Percentiles rank a stretch among this genome's conserved stretches.
Evolutionary conservation across 2,113 vertebrate species (phyloP).

Genomic region (Vidua chalybeata): DNA sequence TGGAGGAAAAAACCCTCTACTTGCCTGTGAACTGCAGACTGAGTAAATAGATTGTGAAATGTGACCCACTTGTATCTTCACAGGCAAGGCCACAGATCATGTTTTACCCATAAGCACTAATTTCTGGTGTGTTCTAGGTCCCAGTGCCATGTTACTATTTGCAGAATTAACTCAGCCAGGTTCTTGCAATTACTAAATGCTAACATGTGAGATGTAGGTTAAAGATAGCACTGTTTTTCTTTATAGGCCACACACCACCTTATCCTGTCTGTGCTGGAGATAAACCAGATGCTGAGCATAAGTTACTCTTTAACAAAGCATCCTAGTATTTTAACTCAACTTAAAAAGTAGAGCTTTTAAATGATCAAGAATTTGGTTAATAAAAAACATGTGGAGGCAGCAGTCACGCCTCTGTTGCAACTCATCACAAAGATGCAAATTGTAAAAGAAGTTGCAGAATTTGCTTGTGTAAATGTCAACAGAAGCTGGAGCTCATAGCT

Average conservation of each 20-base stretch:
- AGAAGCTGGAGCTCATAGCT: neutral
- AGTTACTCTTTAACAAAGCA: slow-evolving; percentile 32
- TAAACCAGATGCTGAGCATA: slow-evolving; percentile 16
- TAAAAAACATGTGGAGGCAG: neutral
- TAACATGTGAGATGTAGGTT: slow-evolving; percentile 38
- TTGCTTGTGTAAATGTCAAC: neutral
- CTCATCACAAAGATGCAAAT: neutral
- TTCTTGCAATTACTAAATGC: slow-evolving; percentile 17
- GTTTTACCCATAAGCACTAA: neutral
- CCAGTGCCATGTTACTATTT: neutral
- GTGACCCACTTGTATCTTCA: neutral
- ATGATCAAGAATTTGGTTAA: neutral
- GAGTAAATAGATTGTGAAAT: slow-evolving; percentile 49
- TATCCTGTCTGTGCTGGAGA: neutral
- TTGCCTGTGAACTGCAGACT: slow-evolving; percentile 1
- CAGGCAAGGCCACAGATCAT: neutral
- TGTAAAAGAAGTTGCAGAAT: neutral
- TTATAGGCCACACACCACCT: neutral
- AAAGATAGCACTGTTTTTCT: slow-evolving; percentile 33
- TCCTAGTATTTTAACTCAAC: neutral
- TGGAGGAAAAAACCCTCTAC: neutral
- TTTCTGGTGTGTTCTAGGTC: slow-evolving; percentile 7
- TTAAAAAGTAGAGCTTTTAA: neutral
- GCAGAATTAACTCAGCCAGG: neutral
- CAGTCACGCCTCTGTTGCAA: neutral